phyloP scores from a whole-genome alignment of 2,797 vertebrate genomes.

The Enoplosus armatus region DNA sequence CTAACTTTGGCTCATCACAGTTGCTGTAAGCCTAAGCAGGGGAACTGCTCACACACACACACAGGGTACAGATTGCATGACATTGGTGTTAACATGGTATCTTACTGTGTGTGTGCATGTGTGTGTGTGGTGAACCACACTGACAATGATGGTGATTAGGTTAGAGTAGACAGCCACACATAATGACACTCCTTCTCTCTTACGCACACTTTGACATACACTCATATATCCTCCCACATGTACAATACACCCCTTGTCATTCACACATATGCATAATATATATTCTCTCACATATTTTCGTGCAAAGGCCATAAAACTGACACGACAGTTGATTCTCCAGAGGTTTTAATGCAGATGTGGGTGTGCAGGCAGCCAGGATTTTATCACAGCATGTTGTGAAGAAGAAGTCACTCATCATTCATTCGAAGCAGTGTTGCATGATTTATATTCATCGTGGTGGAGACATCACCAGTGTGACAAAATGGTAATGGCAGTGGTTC shows the following conservation, averaged over 20 bases:
- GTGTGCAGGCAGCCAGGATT: neutral
- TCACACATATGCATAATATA: conserved; percentile 11
- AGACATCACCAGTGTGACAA: neutral
- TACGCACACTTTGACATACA: neutral
- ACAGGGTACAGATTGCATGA: conserved; percentile 7
- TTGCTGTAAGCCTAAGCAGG: conserved; percentile 24
- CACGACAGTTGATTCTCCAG: neutral
- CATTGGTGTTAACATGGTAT: conserved; percentile 38
- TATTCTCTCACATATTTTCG: neutral
- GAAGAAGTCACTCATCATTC: neutral
- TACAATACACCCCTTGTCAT: neutral
- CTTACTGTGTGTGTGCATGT: conserved; percentile 16
- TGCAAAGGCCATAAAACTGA: neutral
- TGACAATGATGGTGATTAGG: conserved; percentile 37
- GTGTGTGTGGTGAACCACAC: conserved; percentile 8
- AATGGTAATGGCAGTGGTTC: neutral
- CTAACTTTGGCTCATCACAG: conserved; percentile 26
- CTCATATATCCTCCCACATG: neutral
- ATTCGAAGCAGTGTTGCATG: neutral
- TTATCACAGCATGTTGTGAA: conserved; percentile 8
- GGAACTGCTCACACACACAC: neutral
- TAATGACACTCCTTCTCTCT: neutral
- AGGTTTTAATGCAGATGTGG: conserved; percentile 13
- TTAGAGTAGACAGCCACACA: conserved; percentile 17
- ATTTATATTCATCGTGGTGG: neutral